Base-by-base conservation (phyloP, 2,888 invertebrate species). In the Cheilosia soror region DNA sequence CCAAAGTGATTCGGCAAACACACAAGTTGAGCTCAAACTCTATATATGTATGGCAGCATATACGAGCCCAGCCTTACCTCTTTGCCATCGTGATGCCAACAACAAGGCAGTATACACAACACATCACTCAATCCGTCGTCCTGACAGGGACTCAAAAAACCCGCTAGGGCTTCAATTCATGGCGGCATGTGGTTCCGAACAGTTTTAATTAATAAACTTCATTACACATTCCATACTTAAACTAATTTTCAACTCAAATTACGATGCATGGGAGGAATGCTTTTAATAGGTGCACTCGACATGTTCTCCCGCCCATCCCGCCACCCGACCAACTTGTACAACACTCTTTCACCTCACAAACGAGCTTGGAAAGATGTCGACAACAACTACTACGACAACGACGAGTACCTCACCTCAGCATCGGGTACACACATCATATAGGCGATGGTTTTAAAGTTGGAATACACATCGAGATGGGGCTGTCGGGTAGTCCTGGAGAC, bases 131-230 rank as follows among this genome's bases (percentile, higher is more conserved):
- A 80, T 76, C 72, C 80, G 31, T 76, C 80, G 51, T 66, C 68
- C 80, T 85, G 85, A 85, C 85, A 85, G 80, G 80, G 76, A 72
- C 80, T 77, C 76, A 81, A 81, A 85, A 85, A 85, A 81, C 85
- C 77, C 81, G 77, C 80, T 47, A 80, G 85, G 80, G 85, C 76
- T 85, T 85, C 85, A 77, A 85, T 85, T 85, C 80, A 85, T 77
- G 85, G 85, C 85, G 85, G 85, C 85, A 85, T 85, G 85, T 85
- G 85, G 85, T 77, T 81, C 85, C 80, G 87, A 88, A 87, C 87
- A 88, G 88, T 88, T 88, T 88, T 88, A 88, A 88, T 88, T 88
- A 88, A 88, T 88, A 88, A 88, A 88, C 88, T 88, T 88, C 88
- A 88, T 88, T 88, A 88, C 88, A 88, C 88, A 88, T 88, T 88